A percentile compares a stretch with the other conserved stretches of the same genome.
phyloP scores from a whole-genome alignment of 2,888 invertebrate genomes.

The Meta bourneti region DNA sequence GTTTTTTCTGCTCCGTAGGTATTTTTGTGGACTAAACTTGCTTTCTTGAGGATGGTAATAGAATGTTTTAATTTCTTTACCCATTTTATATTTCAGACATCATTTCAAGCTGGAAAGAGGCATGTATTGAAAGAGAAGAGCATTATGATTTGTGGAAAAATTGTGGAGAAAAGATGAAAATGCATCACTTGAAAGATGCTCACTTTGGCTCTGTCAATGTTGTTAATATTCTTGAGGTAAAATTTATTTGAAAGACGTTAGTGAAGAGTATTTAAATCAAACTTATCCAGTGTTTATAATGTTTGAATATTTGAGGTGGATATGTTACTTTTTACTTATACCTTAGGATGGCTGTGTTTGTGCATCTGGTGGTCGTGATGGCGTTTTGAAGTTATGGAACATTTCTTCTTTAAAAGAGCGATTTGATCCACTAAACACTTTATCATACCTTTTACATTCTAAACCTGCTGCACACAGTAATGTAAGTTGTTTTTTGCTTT shows the following conservation, averaged over 20 bases:
- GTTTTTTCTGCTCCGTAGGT: no score
- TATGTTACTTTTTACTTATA: neutral
- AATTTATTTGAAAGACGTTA: no score
- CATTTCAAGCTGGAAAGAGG: constrained; percentile 72
- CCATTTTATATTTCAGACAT: neutral
- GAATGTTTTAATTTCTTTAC: no score
- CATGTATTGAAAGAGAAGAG: constrained; percentile 75
- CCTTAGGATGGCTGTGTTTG: constrained; percentile 55
- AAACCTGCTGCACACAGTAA: constrained; percentile 53
- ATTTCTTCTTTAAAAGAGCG: constrained; percentile 26
- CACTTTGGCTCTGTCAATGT: constrained; percentile 75
- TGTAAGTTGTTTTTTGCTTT: constrained; percentile 46
- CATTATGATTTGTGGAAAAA: constrained; percentile 71
- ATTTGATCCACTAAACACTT: constrained; percentile 14
- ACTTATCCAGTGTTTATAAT: no score
- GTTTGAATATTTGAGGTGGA: no score
- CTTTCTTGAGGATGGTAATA: no score
- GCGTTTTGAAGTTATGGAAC: constrained; percentile 64
- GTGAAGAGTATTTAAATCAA: no score
- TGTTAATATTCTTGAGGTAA: constrained; percentile 66
- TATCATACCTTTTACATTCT: constrained; percentile 34
- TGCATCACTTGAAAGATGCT: constrained; percentile 52
- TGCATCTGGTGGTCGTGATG: constrained; percentile 72
- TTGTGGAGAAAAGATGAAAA: constrained; percentile 53
- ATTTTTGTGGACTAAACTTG: no score